These are phyloP conservation scores for Caenorhabditis drosophilae DNA, from an alignment of 2,888 invertebrate species.

Conservation along the genomic window DNA sequence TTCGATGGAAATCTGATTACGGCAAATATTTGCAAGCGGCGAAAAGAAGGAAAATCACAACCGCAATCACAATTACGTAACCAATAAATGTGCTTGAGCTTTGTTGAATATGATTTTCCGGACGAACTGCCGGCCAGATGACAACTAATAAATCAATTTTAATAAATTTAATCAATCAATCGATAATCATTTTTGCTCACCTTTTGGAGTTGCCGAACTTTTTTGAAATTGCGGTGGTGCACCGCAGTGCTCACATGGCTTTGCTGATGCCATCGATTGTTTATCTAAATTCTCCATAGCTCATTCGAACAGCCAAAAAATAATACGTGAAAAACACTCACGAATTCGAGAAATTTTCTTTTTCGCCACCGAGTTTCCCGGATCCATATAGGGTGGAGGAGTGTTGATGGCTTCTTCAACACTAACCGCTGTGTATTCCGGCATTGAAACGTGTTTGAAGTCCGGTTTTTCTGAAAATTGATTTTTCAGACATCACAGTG, in stretches of 20 bases:
- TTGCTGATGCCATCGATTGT: conserved; percentile 16
- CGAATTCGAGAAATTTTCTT: conserved; percentile 20
- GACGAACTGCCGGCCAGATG: conserved; percentile 53
- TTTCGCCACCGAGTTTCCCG: conserved; percentile 33
- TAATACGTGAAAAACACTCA: too few relatives aligned
- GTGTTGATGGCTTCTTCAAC: conserved; percentile 5
- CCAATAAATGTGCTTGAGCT: conserved; percentile 50
- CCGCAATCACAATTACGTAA: conserved; percentile 49
- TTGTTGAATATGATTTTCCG: conserved; percentile 45
- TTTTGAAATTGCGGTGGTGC: conserved; percentile 15
- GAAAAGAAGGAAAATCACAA: conserved; percentile 50
- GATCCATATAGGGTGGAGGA: conserved; percentile 51
- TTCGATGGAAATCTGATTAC: too few relatives aligned
- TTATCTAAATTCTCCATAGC: too few relatives aligned
- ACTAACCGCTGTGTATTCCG: conserved; percentile 4
- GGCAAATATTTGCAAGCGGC: conserved; percentile 54
- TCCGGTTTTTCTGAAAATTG: neutral
- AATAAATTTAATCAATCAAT: neutral
- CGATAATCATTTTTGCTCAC: neutral
- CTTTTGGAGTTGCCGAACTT: neutral
- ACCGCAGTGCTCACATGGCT: conserved; percentile 34
- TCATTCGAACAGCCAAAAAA: too few relatives aligned
- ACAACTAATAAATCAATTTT: conserved; percentile 27
- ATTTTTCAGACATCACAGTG: too few relatives aligned
- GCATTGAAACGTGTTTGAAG: too few relatives aligned